Evolutionary conservation across 2,113 vertebrate species (phyloP).

Genomic region (Gulo gulo): DNA sequence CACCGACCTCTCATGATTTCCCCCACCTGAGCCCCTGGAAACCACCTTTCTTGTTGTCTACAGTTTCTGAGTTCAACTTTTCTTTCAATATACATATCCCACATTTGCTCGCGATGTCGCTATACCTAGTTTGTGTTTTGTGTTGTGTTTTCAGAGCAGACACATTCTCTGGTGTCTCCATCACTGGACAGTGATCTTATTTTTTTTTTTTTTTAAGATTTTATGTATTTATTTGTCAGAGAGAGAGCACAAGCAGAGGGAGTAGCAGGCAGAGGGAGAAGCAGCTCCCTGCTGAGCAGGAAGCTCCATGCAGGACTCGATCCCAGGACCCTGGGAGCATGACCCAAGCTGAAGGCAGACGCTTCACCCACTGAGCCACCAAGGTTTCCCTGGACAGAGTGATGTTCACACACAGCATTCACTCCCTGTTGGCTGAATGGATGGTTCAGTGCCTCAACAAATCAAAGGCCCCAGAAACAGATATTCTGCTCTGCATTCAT

Average conservation of each 20-base stretch:
- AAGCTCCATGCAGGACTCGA: no score
- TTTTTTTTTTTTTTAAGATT: neutral
- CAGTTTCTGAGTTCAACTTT: neutral
- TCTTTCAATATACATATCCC: neutral
- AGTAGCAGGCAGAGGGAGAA: no score
- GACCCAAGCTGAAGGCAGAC: no score
- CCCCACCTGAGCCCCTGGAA: neutral
- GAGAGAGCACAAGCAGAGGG: no score
- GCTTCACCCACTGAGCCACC: no score
- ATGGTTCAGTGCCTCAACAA: neutral
- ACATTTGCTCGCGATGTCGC: neutral
- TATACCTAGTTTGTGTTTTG: neutral
- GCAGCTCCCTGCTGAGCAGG: no score
- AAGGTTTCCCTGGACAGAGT: neutral
- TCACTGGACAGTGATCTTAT: neutral
- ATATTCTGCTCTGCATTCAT: neutral
- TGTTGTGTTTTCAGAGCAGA: neutral
- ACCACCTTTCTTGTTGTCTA: neutral
- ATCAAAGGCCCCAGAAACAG: neutral
- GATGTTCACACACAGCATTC: neutral
- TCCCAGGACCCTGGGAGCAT: no score
- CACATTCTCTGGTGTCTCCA: neutral
- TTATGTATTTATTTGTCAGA: no score
- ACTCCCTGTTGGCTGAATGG: neutral
- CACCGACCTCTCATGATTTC: neutral